Base-by-base conservation (phyloP, 2,797 vertebrate genomes). In the Holocentrus rufus region DNA sequence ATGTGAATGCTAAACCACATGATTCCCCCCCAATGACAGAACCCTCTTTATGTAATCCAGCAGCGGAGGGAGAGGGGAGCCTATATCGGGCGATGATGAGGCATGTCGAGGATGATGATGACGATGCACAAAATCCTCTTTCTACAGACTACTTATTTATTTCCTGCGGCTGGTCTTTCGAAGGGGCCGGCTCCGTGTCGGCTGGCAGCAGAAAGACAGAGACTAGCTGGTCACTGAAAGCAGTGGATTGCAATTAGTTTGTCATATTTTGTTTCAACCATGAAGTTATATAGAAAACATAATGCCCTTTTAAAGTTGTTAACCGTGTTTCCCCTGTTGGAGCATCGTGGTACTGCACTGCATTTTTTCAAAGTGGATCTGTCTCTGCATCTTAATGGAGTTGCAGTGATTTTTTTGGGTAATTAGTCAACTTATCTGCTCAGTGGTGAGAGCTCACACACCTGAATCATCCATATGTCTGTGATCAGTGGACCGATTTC, bases 1-100 rank as follows among this genome's bases (percentile, higher is more conserved):
- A 72, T 81, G 88, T 83, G 72, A 55, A 75, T 2, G 30, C 61
- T 81, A 34, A 70, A 79, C 66, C 89, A 74, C 84, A 82, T 83
- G 68, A 83, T 80, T 77, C 57, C 61, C 72, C 66, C 65, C 73
- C 65, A 66, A 64, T 83, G 84, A 89, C 88, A 89, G 86, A 82
- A 81, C 79, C 52, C 81, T 76, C 83, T 69, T 86, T 85, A 87
- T 80, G 68, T 85, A 80, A 87, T 70, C 67, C 62, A 44, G 78
- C 69, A 34, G 73, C 69, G 64, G 18, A 36, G 72, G 73, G 59
- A 77, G 58, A n/a, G 65, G 61, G 67, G 61, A 23, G 71, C 69
- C 76, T 57, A 44, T 74, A 77, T 68, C 61, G 22, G 65, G 62
- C 54, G 64, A 82, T 78, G 81, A 81, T 18, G 14, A 74, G 55